Percentiles rank a stretch among this genome's conserved stretches.
phyloP scores from a whole-genome alignment of 2,797 vertebrate species.

The Phaenicophaeus curvirostris region DNA sequence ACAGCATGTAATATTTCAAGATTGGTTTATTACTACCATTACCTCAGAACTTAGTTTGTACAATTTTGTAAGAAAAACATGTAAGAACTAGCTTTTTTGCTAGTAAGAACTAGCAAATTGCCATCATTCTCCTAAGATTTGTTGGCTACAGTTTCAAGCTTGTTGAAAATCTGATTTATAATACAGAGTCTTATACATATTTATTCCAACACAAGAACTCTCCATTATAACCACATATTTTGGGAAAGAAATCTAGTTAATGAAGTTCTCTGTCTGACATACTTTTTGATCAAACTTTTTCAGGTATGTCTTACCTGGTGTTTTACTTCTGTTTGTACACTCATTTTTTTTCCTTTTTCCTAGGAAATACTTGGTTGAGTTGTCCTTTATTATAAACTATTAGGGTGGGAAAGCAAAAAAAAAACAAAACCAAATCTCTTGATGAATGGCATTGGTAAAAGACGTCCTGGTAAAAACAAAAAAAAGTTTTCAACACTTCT shows the following conservation, averaged over 20 bases:
- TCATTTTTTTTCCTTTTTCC: background rate
- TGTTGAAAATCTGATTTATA: background rate
- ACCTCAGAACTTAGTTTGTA: background rate
- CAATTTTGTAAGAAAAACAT: background rate
- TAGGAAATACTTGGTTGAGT: background rate
- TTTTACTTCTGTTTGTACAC: background rate
- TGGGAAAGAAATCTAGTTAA: background rate
- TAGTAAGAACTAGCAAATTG: background rate
- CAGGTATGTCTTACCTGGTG: background rate
- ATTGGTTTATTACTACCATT: background rate
- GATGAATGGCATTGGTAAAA: background rate
- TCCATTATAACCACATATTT: accelerated
- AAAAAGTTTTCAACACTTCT: background rate
- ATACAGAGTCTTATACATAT: background rate
- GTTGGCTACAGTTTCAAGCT: background rate
- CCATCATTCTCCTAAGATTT: background rate
- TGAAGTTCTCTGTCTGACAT: background rate
- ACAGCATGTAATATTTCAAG: background rate
- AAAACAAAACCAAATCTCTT: background rate
- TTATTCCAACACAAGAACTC: background rate
- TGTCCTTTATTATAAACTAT: background rate
- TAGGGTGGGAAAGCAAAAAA: background rate
- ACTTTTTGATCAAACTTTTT: background rate
- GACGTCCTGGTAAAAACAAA: background rate
- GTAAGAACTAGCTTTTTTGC: background rate